Base-by-base conservation (phyloP, 2,113 vertebrate species). In the Lates calcarifer region DNA sequence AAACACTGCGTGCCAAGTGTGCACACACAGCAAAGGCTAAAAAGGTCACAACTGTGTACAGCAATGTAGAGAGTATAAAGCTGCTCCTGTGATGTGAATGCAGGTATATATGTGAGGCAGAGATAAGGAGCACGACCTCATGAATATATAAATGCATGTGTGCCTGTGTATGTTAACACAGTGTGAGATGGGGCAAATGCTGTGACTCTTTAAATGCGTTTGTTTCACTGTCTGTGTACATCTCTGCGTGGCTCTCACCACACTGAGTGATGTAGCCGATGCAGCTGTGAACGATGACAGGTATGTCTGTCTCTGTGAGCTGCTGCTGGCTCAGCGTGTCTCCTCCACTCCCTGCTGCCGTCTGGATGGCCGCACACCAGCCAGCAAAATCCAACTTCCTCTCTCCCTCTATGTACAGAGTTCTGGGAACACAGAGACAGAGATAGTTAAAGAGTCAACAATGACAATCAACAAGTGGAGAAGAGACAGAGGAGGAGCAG, bases 251-350 rank as follows among this genome's bases (percentile, higher is more conserved):
- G 57, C 18, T 73, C 96, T 74, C 90, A 99, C 98, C 98, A 0
- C 94, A 98, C 90, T 97, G 96, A 0, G 97, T 98, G 95, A 98
- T 97, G 90, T 97, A 98, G 86, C 93, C 94, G 6, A 99, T 95
- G 81, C 97, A 99, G 73, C 97, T 96, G 45, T 97, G 96, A 55
- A 99, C 97, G 4, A 99, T 95, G 82, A 99, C 91, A 0, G 98
- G 98, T 9, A 98, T 96, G 0, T 99, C 96, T 0, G 93, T 94
- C 43, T 98, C 96, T 0, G 96, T 98, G 37, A 99, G 95, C 94
- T 99, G 98, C 93, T 99, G 98, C 83, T 97, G 95, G 0, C 95
- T 95, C 88, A 99, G 87, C 0, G 95, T 97, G 94, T 97, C 96
- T 12, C 97, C 98, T 0, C 95, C 93, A 66, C 97, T 96, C 51